Evolutionary conservation across 2,888 invertebrate species (phyloP), one percentile per base, ranked within the genome.

Genomic region (Micoletzkya japonica): DNA sequence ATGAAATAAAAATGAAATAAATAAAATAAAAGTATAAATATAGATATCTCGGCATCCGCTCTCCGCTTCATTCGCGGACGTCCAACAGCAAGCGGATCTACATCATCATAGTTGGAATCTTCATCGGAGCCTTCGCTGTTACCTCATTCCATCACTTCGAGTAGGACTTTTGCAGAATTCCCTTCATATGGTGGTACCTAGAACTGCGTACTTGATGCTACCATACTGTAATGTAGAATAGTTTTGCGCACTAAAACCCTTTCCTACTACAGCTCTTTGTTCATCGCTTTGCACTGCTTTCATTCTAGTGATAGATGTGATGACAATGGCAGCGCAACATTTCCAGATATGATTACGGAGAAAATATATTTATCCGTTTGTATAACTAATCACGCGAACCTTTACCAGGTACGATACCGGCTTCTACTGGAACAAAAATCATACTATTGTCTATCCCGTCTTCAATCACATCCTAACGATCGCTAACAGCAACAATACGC

Each of bases 41-140:
- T 63, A 76, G 76, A 68, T 76, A 75, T 64, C 77, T 74, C 73
- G 82, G 82, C 28, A 81, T 82, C 39, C 76, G 82, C 7, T 74
- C 75, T 26, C 82, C 82, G 17, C 81, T 82, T 72, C 81, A 81
- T 67, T 76, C 81, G 44, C 75, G 76, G 4, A 34, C 54, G 54
- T 32, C 20, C 20, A 37, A 36, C 26, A 54, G 36, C 10, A 54
- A 66, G 17, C 52, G 66, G 17, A 54, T 66, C 14, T 36, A 66
- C 30, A 26, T 54, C 36, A 54, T 66, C 17, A 66, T 66, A 26
- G 66, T 32, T 4, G 24, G 50, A 24, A 66, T 66, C 10, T 52
- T 66, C 36, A 6, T 66, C 20, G 66, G 66, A 6, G 50, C 66
- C 7, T 66, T 66, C 20, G 36, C 54, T 26, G 66, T 66, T 4